Conservation (phyloP, 2,888 invertebrate species). For the Tipula confusa region DNA sequence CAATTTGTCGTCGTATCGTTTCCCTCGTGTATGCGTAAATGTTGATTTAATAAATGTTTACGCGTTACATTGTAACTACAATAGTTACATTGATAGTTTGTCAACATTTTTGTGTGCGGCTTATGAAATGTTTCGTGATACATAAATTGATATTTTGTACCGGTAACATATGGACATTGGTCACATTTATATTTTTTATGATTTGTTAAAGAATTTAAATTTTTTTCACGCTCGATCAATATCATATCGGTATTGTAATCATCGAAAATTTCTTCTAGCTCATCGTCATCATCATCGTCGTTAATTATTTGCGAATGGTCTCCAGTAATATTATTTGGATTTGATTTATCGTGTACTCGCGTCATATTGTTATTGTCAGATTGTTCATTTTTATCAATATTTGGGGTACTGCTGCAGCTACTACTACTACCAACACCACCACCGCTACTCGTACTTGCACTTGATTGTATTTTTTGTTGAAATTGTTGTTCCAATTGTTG, state of each 20-base stretch:
- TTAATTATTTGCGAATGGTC: slow-evolving; percentile 32
- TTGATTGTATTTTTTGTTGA: background rate
- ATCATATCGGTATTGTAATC: background rate
- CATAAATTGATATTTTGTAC: slow-evolving; percentile 79
- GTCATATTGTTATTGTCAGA: background rate
- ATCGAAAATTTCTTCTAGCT: slow-evolving; percentile 41
- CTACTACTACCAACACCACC: too few species aligned
- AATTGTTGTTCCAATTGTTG: background rate
- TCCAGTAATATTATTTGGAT: slow-evolving; percentile 35
- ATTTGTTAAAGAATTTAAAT: background rate
- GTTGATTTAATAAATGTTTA: slow-evolving; percentile 76
- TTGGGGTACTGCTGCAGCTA: too few species aligned
- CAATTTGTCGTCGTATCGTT: background rate
- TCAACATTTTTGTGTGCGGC: slow-evolving; percentile 60
- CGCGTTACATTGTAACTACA: slow-evolving; percentile 82
- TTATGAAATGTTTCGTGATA: slow-evolving; percentile 85
- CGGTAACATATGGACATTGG: slow-evolving; percentile 78
- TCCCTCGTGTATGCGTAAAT: slow-evolving; percentile 63
- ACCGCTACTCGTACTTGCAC: background rate
- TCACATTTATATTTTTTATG: slow-evolving; percentile 71
- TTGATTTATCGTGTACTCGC: too few species aligned
- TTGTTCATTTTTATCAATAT: background rate
- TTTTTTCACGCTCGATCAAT: background rate
- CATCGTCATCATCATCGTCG: slow-evolving; percentile 43
- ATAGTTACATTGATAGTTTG: slow-evolving; percentile 65